A percentile compares a stretch with the other conserved stretches of the same genome.
Conservation (phyloP, 2,113 vertebrate genomes). For the Dicerorhinus sumatrensis region DNA sequence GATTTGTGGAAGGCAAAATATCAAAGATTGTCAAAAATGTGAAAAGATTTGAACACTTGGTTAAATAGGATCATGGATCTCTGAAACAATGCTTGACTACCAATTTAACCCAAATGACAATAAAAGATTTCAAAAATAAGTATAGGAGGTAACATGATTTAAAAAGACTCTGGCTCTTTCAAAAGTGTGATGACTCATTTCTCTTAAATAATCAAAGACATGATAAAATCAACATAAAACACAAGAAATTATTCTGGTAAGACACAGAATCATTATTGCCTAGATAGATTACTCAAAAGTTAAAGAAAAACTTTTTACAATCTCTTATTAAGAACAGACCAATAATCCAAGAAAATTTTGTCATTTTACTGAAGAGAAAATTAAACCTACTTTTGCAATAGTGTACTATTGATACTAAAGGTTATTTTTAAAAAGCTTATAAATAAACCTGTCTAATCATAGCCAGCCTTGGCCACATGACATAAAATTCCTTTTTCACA, state of each 20-base stretch:
- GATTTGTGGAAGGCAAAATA: neutral
- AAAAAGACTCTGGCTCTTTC: neutral
- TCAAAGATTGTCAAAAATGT: neutral
- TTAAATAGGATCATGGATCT: neutral
- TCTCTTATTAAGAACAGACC: neutral
- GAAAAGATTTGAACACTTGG: neutral
- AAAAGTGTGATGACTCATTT: neutral
- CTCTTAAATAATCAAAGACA: neutral
- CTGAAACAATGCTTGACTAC: neutral
- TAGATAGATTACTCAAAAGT: neutral
- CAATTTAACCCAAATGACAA: neutral
- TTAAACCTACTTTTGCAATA: neutral
- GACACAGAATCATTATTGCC: neutral
- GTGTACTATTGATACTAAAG: neutral
- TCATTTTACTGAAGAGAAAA: neutral
- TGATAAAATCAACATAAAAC: neutral
- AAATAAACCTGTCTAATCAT: neutral
- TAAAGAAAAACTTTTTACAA: neutral
- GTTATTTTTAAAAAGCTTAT: neutral
- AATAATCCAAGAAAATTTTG: neutral
- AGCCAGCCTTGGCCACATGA: neutral
- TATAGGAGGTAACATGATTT: no score
- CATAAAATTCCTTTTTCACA: neutral
- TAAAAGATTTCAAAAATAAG: conserved; percentile 9
- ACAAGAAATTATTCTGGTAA: neutral